Evolutionary conservation across 2,888 invertebrate species (phyloP), one percentile per base, ranked within the genome.

Genomic region (Amphipyra tragopoginis): DNA sequence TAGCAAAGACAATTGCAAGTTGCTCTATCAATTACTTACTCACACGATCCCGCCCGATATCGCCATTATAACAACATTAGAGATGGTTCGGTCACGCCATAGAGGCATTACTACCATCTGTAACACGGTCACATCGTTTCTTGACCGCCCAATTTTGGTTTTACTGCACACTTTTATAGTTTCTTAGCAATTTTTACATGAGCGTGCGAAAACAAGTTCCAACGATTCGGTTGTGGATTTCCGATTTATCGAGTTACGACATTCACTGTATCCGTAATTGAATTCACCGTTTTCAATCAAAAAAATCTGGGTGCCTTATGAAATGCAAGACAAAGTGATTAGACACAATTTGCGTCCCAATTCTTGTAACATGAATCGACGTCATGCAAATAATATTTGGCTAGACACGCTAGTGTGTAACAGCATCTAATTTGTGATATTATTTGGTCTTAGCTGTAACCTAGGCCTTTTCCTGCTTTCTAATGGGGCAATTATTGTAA

Each of bases 51-150:
- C 84, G 83, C 82, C 87, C 86, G 88, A 89, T 90, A 91, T 85
- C 84, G 86, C 89, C 84, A 94, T 94, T 94, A 94, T 93, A 94
- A 93, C 83, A 81, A 84, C 93, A 93, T 94, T 93, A 93, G 91
- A 90, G 89, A 88, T 87, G 87, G 87, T 83, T 84, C 79, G 81
- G 83, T 89, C 94, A 94, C 93, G 94, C 93, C 84, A 94, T 92
- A 86, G 78, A 83, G 79, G 84, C 93, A 94, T 94, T 94, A 93
- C 90, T 80, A 83, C 78, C 84, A 85, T 82, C 85, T 84, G 86
- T 93, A 93, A 93, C 93, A 93, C 94, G 94, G 94, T 94, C 92
- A 93, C 92, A 87, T 88, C 85, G 83, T 90, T 92, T 91, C 87
- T 89, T 82, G 82, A 82, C 86, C 87, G 88, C 89, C 93, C 90